phyloP scores from a whole-genome alignment of 1,140 invertebrate genomes.

The Dinoponera quadriceps region DNA sequence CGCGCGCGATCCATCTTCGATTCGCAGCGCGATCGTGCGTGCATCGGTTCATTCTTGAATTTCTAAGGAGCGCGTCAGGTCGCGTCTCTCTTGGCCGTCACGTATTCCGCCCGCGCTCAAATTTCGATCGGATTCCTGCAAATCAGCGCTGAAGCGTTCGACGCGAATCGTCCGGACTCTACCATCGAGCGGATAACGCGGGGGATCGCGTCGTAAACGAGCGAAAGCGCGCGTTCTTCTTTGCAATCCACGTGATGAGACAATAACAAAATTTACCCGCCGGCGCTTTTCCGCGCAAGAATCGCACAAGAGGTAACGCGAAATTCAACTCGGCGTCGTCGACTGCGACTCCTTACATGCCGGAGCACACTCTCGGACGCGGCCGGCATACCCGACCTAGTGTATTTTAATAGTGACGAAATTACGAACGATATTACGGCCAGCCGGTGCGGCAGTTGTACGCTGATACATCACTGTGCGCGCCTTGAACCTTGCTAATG shows the following conservation, averaged over 20 bases:
- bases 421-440: constrained; percentile 43
- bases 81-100: constrained; percentile 29
- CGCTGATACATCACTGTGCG: constrained; percentile 29
- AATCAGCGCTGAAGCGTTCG: constrained; percentile 45
- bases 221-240: background rate
- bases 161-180: constrained; percentile 1
- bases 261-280: background rate
- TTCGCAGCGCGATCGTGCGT: constrained; percentile 53
- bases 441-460: constrained; percentile 11
- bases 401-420: constrained; percentile 36
- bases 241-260: background rate
- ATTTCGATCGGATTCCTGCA: constrained; percentile 44
- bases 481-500: constrained; percentile 47
- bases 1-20: constrained; percentile 44
- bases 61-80: constrained; percentile 52
- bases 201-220: background rate
- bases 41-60: constrained; percentile 56
- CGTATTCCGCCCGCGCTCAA: constrained; percentile 24
- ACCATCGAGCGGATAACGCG: background rate
- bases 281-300: background rate
- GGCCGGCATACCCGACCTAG: background rate
- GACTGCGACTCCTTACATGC: background rate
- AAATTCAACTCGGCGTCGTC: background rate
- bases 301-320: background rate
- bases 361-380: background rate